These are phyloP conservation scores for Daphoenositta chrysoptera DNA, from an alignment of 2,113 vertebrate species.

Conservation along the genomic window DNA sequence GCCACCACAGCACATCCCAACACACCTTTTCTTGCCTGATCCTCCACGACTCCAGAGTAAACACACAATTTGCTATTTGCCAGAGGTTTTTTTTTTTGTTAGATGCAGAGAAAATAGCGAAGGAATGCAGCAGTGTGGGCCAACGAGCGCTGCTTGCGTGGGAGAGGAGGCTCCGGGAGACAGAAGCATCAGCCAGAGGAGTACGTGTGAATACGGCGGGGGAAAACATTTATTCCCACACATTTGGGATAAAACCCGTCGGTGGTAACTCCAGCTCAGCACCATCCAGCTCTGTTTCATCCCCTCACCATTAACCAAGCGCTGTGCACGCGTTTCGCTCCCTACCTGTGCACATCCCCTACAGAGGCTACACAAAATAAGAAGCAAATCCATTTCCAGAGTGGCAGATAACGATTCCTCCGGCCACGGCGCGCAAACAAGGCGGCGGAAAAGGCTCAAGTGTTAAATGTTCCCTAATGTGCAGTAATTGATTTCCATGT, in stretches of 20 bases:
- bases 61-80: rapidly evolving
- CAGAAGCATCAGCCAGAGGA: neutral
- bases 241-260: neutral
- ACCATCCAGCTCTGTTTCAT: neutral
- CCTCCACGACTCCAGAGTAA: neutral
- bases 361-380: neutral
- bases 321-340: rapidly evolving
- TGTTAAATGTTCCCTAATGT: slow-evolving; percentile 66
- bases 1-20: neutral
- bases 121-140: neutral
- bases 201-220: rapidly evolving
- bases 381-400: neutral
- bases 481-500: slow-evolving; percentile 66
- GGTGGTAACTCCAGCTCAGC: rapidly evolving
- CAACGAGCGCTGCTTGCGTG: neutral
- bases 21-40: neutral
- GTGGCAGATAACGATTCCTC: slow-evolving; percentile 35
- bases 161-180: neutral
- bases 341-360: neutral
- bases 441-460: slow-evolving; percentile 28
- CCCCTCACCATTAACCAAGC: neutral
- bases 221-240: neutral
- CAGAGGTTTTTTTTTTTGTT: neutral
- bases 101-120: neutral
- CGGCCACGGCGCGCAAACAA: slow-evolving; percentile 19